phyloP scores from a whole-genome alignment of 2,888 invertebrate genomes.

The Ectropis crepuscularia region DNA sequence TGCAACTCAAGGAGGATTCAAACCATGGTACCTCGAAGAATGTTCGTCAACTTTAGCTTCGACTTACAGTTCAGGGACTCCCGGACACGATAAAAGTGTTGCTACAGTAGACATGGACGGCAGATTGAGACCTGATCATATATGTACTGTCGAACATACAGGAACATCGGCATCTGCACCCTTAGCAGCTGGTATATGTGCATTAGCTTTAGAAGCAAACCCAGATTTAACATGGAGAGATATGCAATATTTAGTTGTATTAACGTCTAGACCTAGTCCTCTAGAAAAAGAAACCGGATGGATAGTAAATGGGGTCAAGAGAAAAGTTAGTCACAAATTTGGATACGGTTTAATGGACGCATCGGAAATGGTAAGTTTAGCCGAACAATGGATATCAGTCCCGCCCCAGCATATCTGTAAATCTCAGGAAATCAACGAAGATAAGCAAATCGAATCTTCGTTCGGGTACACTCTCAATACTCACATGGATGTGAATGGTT shows the following conservation, averaged over 20 bases:
- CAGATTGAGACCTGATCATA: conserved; percentile 92
- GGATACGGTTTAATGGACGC: conserved; percentile 99
- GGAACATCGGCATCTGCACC: conserved; percentile 98
- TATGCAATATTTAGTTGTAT: conserved; percentile 97
- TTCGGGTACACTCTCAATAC: conserved; percentile 91
- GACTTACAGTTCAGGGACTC: conserved; percentile 98
- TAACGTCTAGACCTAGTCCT: conserved; percentile 95
- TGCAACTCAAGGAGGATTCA: conserved; percentile 96
- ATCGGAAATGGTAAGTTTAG: conserved; percentile 94
- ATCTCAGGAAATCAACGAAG: conserved; percentile 93
- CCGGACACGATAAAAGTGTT: conserved; percentile 95
- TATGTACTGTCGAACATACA: conserved; percentile 95
- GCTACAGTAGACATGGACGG: conserved; percentile 97
- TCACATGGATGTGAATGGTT: conserved; percentile 96
- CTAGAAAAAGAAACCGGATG: conserved; percentile 96
- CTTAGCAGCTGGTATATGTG: conserved; percentile 97
- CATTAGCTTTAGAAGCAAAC: conserved; percentile 96
- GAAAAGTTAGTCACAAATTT: conserved; percentile 98
- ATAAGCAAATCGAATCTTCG: conserved; percentile 90
- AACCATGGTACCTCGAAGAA: conserved; percentile 99
- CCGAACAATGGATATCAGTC: conserved; percentile 96
- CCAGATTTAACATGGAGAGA: conserved; percentile 98
- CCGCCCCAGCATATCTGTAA: conserved; percentile 98
- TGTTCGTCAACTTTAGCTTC: conserved; percentile 99
- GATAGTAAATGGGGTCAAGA: conserved; percentile 96